Evolutionary conservation across 1,140 invertebrate genomes (phyloP).

Genomic region (Palaemon carinicauda): DNA sequence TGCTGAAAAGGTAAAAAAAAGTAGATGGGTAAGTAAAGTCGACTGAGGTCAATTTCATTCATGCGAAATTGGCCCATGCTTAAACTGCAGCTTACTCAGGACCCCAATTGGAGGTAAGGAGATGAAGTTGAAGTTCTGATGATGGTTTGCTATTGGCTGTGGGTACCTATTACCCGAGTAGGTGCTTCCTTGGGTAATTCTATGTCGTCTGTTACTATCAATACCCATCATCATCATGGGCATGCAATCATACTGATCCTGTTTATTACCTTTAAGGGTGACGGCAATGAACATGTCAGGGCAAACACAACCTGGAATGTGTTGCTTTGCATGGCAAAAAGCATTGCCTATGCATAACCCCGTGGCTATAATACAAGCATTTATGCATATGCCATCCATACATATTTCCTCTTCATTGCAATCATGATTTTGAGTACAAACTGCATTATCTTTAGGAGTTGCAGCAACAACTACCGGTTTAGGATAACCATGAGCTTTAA

Average conservation of each 20-base stretch:
- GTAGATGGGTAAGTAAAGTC: not conserved
- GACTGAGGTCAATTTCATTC: not conserved
- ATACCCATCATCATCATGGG: constrained; percentile 16
- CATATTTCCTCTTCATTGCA: constrained; percentile 39
- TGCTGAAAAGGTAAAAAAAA: constrained; percentile 17
- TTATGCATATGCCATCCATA: constrained; percentile 7
- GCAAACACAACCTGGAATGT: constrained; percentile 34
- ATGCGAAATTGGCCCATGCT: constrained; percentile 13
- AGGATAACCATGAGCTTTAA: not conserved
- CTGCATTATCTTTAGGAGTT: not conserved
- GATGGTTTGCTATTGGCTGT: not conserved
- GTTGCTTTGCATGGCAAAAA: not conserved
- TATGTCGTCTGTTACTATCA: not conserved
- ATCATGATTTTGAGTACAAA: not conserved
- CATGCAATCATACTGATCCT: constrained; percentile 37
- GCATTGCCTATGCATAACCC: constrained; percentile 40
- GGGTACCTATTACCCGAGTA: not conserved
- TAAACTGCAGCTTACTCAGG: constrained; percentile 1
- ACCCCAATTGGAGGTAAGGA: not conserved
- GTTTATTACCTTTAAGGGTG: not conserved
- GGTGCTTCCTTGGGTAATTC: not conserved
- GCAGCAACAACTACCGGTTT: not conserved
- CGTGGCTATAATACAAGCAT: constrained; percentile 14
- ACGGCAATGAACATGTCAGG: constrained; percentile 30
- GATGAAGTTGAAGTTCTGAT: constrained; percentile 5